A percentile compares a stretch with the other conserved stretches of the same genome.
Conservation (phyloP, 2,888 invertebrate species). For the Bhutanitis thaidina region DNA sequence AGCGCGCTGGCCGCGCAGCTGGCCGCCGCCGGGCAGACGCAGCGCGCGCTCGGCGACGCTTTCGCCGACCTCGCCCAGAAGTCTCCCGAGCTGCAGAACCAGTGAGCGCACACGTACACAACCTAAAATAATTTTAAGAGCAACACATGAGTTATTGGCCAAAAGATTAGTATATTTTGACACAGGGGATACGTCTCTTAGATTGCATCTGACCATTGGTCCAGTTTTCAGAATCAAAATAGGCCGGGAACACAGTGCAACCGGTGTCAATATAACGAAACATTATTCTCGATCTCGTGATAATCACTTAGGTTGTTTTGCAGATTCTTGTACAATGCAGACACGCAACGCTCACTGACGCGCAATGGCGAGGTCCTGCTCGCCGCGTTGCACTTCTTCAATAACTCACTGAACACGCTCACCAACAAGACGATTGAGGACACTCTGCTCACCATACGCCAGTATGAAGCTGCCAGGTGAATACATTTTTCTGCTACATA, state of each 20-base stretch:
- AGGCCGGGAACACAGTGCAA: no score
- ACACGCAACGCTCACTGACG: constrained; percentile 93
- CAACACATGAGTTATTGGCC: no score
- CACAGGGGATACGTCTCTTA: no score
- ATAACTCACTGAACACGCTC: constrained; percentile 95
- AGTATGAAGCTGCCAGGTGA: constrained; percentile 82
- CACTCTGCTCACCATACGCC: constrained; percentile 83
- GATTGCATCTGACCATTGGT: no score
- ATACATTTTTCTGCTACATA: background rate
- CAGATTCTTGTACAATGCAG: constrained; percentile 94
- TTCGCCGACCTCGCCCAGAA: constrained; percentile 98
- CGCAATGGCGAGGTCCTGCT: constrained; percentile 96
- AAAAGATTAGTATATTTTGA: no score
- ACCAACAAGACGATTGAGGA: constrained; percentile 99
- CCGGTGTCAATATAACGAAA: no score
- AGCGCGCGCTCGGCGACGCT: constrained; percentile 94
- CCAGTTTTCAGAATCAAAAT: no score
- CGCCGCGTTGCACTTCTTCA: constrained; percentile 97
- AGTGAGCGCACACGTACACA: constrained; percentile 37
- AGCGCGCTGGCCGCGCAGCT: constrained; percentile 90
- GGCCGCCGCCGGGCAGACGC: constrained; percentile 85
- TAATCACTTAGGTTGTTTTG: background rate
- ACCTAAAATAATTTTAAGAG: no score
- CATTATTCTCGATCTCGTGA: no score
- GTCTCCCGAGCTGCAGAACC: constrained; percentile 95